Percentiles rank a stretch among this genome's conserved stretches.
phyloP scores from a whole-genome alignment of 2,888 invertebrate genomes.

The Aporophyla lueneburgensis region DNA sequence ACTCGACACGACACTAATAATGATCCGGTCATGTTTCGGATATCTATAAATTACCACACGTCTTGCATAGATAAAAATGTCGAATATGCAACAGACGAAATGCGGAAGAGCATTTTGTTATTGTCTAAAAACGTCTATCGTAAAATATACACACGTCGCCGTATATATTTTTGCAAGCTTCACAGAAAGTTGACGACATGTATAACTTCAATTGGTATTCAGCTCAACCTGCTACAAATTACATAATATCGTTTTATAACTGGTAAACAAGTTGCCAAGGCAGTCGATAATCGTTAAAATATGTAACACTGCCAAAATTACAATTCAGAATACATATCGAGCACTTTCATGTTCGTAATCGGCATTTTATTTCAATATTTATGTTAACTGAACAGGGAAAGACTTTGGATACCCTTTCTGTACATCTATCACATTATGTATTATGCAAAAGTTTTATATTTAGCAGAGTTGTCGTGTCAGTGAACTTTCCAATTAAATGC shows the following conservation, averaged over 20 bases:
- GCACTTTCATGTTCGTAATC: conserved; percentile 59
- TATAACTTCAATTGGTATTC: conserved; percentile 52
- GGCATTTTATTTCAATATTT: conserved; percentile 42
- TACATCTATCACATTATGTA: conserved; percentile 19
- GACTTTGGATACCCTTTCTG: not conserved
- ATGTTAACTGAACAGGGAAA: conserved; percentile 3
- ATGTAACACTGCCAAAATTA: conserved; percentile 50
- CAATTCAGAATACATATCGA: conserved; percentile 34
- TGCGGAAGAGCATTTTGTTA: conserved; percentile 46
- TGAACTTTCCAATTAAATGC: conserved; percentile 37
- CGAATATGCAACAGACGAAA: conserved; percentile 30
- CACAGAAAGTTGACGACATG: conserved; percentile 40
- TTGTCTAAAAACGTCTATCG: conserved; percentile 4
- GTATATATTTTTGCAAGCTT: conserved; percentile 33
- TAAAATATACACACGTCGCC: conserved; percentile 10
- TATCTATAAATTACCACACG: conserved; percentile 24
- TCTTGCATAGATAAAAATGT: conserved; percentile 21
- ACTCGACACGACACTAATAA: conserved; percentile 3
- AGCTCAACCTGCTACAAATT: conserved; percentile 26
- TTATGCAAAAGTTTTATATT: conserved; percentile 8
- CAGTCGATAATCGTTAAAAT: conserved; percentile 40
- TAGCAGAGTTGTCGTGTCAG: conserved; percentile 29
- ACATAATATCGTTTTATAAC: conserved; percentile 48
- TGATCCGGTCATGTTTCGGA: conserved; percentile 5
- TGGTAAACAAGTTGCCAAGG: conserved; percentile 47